Percentiles rank a stretch among this genome's conserved stretches.
phyloP scores from a whole-genome alignment of 2,888 invertebrate genomes.

The Ametastegia equiseti region DNA sequence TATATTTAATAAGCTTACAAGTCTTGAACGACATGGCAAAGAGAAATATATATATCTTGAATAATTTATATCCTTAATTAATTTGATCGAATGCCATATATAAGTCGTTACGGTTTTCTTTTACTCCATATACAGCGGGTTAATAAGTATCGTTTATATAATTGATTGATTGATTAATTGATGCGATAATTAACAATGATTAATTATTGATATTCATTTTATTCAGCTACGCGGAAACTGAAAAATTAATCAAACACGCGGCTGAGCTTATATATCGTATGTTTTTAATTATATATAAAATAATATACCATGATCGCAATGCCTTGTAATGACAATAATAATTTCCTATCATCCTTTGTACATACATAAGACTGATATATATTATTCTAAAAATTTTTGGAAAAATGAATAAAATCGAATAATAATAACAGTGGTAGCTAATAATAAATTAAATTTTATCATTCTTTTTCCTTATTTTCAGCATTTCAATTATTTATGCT shows the following conservation, averaged over 20 bases:
- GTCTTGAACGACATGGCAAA: no score
- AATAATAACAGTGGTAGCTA: neutral
- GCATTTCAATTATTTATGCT: neutral
- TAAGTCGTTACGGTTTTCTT: no score
- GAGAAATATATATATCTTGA: no score
- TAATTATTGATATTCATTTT: neutral
- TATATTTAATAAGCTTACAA: no score
- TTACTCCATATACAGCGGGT: neutral
- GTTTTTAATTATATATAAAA: slow-evolving; percentile 12
- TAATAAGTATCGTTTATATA: neutral
- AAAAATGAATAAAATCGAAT: slow-evolving; percentile 10
- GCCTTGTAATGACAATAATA: slow-evolving; percentile 36
- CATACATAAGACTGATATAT: slow-evolving; percentile 65
- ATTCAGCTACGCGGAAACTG: neutral
- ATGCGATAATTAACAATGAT: neutral
- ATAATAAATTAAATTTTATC: neutral
- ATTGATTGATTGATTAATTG: neutral
- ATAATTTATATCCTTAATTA: no score
- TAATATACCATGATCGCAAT: neutral
- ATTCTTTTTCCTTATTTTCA: neutral
- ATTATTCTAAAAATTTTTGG: slow-evolving; percentile 45
- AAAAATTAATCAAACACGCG: neutral
- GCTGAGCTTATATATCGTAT: neutral
- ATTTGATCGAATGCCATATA: neutral
- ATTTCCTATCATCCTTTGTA: slow-evolving; percentile 52